Base-by-base conservation (phyloP, 2,888 invertebrate genomes). In the Operophtera brumata region DNA sequence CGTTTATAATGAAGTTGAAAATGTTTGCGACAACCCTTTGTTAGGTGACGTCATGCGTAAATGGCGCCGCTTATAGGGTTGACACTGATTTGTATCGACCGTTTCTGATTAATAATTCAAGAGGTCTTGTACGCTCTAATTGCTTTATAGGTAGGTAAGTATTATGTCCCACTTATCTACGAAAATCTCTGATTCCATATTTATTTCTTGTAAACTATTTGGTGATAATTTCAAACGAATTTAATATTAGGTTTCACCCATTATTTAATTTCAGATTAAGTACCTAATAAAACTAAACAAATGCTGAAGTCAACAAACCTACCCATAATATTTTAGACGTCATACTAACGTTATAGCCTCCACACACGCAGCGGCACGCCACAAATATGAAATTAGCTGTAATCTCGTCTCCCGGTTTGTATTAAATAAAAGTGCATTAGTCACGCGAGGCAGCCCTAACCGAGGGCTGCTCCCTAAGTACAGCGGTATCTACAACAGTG, bases 1-100 rank as follows among this genome's bases (percentile, higher is more conserved):
- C 62, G 54, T 67, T 70, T 76, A 75, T 80, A 83, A 83, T 78
- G 76, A 81, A 80, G 75, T 78, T 72, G 70, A 70, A 72, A 77
- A 69, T 66, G 70, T 70, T 72, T 63, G 69, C 68, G 73, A 72
- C 78, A 77, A 76, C 78, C 82, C 78, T 78, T 56, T 59, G 59
- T 60, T 60, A 55, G 62, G 61, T 54, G 66, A 49, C 45, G 62
- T 61, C 61, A 65, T 54, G 63, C 67, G 68, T 63, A 60, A 57
- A 70, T 20, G 20, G 20, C 20, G 20, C 20, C 65, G 66, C 57
- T 64, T 13, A 10, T 67, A 81, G 80, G 82, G 82, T 37, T 78
- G 72, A 39, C 66, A 57, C 61, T 54, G 41, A 47, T 49, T 47
- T 20, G n/a, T 42, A 42, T 54, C 59, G 49, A 36, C 28, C 6